phyloP scores from a whole-genome alignment of 2,797 vertebrate genomes.

The Trachops cirrhosus region DNA sequence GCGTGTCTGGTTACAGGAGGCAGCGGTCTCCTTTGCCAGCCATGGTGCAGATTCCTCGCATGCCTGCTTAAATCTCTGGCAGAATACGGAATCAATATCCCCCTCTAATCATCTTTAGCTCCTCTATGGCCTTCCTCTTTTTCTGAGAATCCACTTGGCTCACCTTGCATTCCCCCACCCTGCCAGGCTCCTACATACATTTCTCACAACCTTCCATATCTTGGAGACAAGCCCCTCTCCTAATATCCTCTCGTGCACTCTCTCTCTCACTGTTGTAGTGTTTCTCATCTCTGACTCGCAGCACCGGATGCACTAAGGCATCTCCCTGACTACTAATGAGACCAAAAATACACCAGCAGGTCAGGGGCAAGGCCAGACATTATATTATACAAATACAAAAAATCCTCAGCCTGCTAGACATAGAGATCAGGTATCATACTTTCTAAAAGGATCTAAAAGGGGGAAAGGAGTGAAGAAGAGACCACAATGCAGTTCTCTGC shows the following conservation, averaged over 20 bases:
- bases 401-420: constrained; percentile 49
- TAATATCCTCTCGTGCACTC: background rate
- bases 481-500: background rate
- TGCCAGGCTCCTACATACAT: constrained; percentile 81
- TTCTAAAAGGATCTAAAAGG: background rate
- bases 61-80: constrained; percentile 81
- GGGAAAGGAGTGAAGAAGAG: background rate
- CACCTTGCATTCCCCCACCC: constrained; percentile 65
- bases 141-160: constrained; percentile 55
- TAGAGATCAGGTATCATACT: constrained; percentile 65
- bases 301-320: constrained; percentile 53
- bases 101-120: constrained; percentile 73
- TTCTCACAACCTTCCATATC: constrained; percentile 71
- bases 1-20: constrained; percentile 83
- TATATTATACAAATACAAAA: constrained; percentile 57
- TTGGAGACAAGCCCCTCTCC: constrained; percentile 70
- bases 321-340: constrained; percentile 73
- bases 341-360: constrained; percentile 66
- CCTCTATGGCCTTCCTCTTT: constrained; percentile 54
- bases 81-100: constrained; percentile 81
- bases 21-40: constrained; percentile 78
- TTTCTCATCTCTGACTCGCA: constrained; percentile 51
- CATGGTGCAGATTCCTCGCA: constrained; percentile 82
- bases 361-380: constrained; percentile 71
- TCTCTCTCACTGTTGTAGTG: background rate